Base-by-base conservation (phyloP, 2,797 vertebrate genomes). In the Cirrhinus molitorella region DNA sequence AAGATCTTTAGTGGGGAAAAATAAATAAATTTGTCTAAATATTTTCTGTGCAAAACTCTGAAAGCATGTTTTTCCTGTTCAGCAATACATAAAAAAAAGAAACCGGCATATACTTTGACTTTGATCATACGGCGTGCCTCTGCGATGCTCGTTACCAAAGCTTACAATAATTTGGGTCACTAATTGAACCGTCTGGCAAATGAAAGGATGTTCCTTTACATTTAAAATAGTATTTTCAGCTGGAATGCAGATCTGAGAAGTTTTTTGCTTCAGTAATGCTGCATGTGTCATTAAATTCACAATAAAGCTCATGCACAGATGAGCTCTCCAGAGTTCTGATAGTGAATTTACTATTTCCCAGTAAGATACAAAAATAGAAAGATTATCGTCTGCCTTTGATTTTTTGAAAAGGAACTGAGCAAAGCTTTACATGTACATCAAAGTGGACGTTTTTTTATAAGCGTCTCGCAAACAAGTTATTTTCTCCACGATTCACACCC, bases 81-180 rank as follows among this genome's bases (percentile, higher is more conserved):
- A 40, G 57, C 31, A 66, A 65, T 55, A 75, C 23, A 76, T 66
- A 66, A 82, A 74, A 66, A n/a, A 23, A 57, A 43, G 47, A 61
- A 61, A 28, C 57, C 13, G 51, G 31, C 21, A 43, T 45, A 12
- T 28, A 61, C 12, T 37, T 79, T 68, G 5, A 40, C 49, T 80
- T 70, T 80, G 65, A 80, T 80, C 77, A 37, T 67, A 43, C n/a
- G 43, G 16, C 1, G 0, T 8, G 76, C 59, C 61, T 51, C 19
- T 80, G 65, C 4, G 1, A 40, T 21, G 78, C 65, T 68, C 19
- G 9, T 79, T 79, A 66, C 13, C 51, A n/a, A 40, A 49, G 34
- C 51, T 55, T 55, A 80, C 78, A 40, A 40, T 43, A n/a, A 78
- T 45, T 25, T 67, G 19, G 77, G 45, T 67, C 77, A 66, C 11